Evolutionary conservation across 2,113 vertebrate species (phyloP).

Genomic region (Phaetusa simplex): DNA sequence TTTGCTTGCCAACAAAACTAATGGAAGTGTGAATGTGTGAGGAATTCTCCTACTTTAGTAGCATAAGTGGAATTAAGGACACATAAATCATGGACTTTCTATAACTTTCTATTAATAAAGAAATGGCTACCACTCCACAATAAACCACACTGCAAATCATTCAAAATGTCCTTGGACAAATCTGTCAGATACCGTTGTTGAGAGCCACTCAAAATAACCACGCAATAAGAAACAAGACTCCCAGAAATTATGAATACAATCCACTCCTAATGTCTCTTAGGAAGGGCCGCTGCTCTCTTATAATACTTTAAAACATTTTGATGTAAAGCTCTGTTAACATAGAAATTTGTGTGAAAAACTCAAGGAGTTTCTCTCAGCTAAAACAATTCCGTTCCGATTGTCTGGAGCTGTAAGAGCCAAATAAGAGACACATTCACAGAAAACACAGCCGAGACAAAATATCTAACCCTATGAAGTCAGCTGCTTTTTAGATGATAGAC

Average conservation of each 20-base stretch:
- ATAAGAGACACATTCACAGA: background rate
- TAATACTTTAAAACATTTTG: background rate
- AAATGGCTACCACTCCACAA: background rate
- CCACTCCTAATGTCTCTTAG: background rate
- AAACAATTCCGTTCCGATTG: background rate
- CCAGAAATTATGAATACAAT: background rate
- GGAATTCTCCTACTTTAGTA: background rate
- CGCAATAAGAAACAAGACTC: background rate
- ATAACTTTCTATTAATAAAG: background rate
- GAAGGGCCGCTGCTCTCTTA: background rate
- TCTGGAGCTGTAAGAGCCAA: background rate
- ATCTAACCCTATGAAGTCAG: background rate
- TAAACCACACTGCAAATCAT: background rate
- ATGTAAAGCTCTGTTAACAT: background rate
- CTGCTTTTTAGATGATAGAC: background rate
- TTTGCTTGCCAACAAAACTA: background rate
- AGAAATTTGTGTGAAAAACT: background rate
- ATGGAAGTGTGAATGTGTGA: background rate
- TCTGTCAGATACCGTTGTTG: background rate
- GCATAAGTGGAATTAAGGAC: background rate
- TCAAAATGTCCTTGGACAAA: background rate
- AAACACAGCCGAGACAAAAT: background rate
- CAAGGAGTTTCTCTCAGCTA: background rate
- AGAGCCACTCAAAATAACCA: background rate
- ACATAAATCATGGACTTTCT: background rate